Evolutionary conservation across 1,140 invertebrate genomes (phyloP).

Genomic region (Hormaphis cornu): DNA sequence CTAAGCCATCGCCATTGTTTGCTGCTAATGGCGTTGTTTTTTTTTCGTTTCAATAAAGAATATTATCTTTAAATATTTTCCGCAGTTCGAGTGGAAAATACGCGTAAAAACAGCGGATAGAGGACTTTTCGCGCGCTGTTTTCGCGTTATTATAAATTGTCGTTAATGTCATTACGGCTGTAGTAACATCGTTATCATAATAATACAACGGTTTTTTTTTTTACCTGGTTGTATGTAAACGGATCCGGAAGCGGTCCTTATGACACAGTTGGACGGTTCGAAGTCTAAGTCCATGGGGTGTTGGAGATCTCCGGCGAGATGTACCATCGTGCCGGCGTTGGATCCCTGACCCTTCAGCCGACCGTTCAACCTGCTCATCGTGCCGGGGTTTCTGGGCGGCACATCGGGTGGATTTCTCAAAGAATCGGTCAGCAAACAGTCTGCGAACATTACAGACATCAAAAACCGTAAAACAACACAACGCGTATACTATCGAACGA

Average conservation of each 20-base stretch:
- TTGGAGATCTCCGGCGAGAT: constrained; percentile 39
- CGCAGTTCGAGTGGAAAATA: constrained; percentile 13
- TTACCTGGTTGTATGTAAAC: constrained; percentile 83
- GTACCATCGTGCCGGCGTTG: constrained; percentile 43
- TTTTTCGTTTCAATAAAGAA: background rate
- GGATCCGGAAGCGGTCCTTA: constrained; percentile 79
- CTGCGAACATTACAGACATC: constrained; percentile 47
- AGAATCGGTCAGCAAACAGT: constrained; percentile 72
- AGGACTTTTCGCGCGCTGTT: too few species aligned
- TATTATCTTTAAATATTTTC: constrained; percentile 27
- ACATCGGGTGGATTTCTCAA: constrained; percentile 61
- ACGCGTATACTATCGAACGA: too few species aligned
- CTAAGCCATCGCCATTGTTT: constrained; percentile 20
- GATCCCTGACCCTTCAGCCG: constrained; percentile 48
- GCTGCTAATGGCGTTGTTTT: constrained; percentile 21
- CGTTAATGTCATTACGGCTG: too few species aligned
- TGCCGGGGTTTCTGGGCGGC: constrained; percentile 66
- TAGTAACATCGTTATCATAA: too few species aligned
- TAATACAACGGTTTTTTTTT: too few species aligned
- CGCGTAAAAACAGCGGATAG: background rate
- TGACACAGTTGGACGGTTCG: constrained; percentile 74
- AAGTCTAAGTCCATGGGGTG: constrained; percentile 58
- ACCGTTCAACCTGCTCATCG: constrained; percentile 73
- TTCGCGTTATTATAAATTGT: too few species aligned
- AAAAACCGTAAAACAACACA: constrained; percentile 11